Percentiles rank a stretch among this genome's conserved stretches.
These are phyloP conservation scores for Sebastolobus alascanus DNA, from an alignment of 2,797 vertebrate genomes.

Conservation along the genomic window DNA sequence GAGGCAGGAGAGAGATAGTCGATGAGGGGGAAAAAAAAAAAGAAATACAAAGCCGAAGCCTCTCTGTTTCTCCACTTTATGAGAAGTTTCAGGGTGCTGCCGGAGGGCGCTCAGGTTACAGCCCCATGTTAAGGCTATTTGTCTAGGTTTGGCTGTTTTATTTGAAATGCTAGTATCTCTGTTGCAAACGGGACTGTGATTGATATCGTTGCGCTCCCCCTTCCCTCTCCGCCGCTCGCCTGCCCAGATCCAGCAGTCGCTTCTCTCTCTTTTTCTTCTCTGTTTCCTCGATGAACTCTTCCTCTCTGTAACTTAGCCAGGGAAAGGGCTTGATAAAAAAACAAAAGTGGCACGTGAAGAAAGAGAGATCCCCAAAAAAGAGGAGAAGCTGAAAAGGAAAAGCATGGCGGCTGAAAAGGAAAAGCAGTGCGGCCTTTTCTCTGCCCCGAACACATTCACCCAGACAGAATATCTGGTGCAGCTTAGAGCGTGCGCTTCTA, in stretches of 20 bases:
- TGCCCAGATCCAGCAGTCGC: constrained; percentile 47
- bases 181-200: constrained; percentile 89
- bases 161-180: constrained; percentile 88
- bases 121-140: constrained; percentile 86
- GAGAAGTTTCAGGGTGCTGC: constrained; percentile 70
- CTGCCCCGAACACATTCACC: constrained; percentile 11
- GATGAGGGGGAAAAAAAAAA: constrained; percentile 16
- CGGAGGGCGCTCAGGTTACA: constrained; percentile 78
- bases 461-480: not conserved
- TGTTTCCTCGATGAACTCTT: constrained; percentile 70
- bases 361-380: constrained; percentile 3
- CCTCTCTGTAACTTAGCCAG: constrained; percentile 64
- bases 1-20: constrained; percentile 72
- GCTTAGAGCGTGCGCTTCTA: not conserved
- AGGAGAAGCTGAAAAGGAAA: constrained; percentile 9
- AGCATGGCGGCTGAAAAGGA: not conserved
- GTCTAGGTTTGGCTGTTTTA: constrained; percentile 86
- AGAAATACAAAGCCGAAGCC: constrained; percentile 56
- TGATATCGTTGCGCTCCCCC: constrained; percentile 68
- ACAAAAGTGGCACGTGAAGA: constrained; percentile 31
- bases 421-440: not conserved
- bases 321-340: constrained; percentile 46
- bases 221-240: constrained; percentile 35
- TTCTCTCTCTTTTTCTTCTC: constrained; percentile 64
- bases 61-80: constrained; percentile 67